Conservation (phyloP, 2,888 invertebrate genomes). For the Callyntrura guangdongensis region DNA sequence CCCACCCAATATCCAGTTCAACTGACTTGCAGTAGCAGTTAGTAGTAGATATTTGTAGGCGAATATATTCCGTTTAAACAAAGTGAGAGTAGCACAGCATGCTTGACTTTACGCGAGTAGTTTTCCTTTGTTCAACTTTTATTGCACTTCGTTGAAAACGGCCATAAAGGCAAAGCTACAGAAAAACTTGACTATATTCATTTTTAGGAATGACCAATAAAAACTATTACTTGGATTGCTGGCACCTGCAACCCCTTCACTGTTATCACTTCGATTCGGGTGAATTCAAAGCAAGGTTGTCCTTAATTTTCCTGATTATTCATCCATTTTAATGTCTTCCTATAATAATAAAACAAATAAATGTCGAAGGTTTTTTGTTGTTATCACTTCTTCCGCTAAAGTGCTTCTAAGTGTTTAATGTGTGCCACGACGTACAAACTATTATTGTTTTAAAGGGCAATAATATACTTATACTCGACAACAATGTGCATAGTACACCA, state of each 20-base stretch:
- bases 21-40: background rate
- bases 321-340: slow-evolving; percentile 54
- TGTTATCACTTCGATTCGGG: background rate
- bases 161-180: background rate
- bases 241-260: background rate
- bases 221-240: background rate
- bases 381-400: slow-evolving; percentile 44
- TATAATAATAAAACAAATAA: slow-evolving; percentile 52
- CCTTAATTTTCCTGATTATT: slow-evolving; percentile 65
- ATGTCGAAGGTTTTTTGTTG: slow-evolving; percentile 27
- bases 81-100: slow-evolving; percentile 10
- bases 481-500: background rate
- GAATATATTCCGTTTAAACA: too few relatives aligned
- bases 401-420: background rate
- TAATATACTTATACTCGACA: background rate
- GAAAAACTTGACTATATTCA: slow-evolving; percentile 26
- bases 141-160: slow-evolving; percentile 1
- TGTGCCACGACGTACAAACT: background rate
- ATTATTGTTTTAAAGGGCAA: background rate
- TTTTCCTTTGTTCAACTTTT: slow-evolving; percentile 7
- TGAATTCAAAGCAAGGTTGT: slow-evolving; percentile 14
- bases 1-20: background rate
- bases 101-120: background rate
- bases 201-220: slow-evolving; percentile 17
- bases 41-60: too few relatives aligned